Base-by-base conservation (phyloP, 2,113 vertebrate genomes). In the Cololabis saira region DNA sequence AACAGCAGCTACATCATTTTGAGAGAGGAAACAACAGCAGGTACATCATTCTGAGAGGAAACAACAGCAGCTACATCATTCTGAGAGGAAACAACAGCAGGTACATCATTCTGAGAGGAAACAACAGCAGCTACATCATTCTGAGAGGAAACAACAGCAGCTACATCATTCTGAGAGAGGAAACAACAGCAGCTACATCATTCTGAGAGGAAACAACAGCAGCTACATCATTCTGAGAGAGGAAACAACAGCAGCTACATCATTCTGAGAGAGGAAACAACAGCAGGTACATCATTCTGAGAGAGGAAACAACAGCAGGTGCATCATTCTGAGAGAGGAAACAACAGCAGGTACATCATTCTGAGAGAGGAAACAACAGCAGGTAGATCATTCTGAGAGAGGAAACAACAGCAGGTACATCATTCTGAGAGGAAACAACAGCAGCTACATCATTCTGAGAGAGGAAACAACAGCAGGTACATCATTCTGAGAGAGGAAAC, bases 381-480 rank as follows among this genome's bases (percentile, higher is more conserved):
- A 11, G 2, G n/a, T n/a, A n/a, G n/a, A n/a, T n/a, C 95, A 51
- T 99, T 99, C 98, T 99, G 86, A 76, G 76, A 76, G 64, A 37
- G 17, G 48, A 1, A 19, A 24, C 5, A 24, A 33, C 12, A 42
- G 44, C 9, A 11, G 2, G n/a, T n/a, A n/a, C n/a, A n/a, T n/a
- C n/a, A n/a, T n/a, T n/a, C n/a, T n/a, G 76, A 76, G 64, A 37
- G 17, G 48, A 1, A 19, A 24, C 5, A 24, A 33, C 12, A 42
- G 44, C 9, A 11, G 2, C n/a, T n/a, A n/a, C n/a, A n/a, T n/a
- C 95, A 51, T 99, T 99, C 98, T 99, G 86, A 76, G 76, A 76
- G 64, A 37, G 17, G 48, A 1, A 19, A 24, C 5, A 24, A 33
- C 12, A 42, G 44, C 9, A 11, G 2, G n/a, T n/a, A n/a, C n/a